phyloP scores from a whole-genome alignment of 2,113 vertebrate genomes.

The Ictalurus punctatus region DNA sequence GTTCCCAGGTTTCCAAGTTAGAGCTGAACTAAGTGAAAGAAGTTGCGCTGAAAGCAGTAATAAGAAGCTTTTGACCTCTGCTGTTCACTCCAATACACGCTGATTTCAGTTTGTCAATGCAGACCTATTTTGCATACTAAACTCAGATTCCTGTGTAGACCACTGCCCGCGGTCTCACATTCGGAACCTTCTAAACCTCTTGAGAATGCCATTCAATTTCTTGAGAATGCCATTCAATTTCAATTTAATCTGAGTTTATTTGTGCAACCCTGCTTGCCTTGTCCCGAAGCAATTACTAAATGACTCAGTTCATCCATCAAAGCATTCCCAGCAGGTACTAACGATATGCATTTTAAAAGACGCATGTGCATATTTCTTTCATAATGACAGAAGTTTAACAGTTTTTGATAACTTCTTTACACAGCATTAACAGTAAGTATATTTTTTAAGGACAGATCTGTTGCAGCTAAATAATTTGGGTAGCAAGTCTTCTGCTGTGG shows the following conservation, averaged over 20 bases:
- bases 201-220: conserved; percentile 46
- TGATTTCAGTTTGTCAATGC: conserved; percentile 6
- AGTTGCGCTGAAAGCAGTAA: neutral
- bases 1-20: neutral
- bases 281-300: conserved; percentile 49
- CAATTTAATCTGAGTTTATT: conserved; percentile 48
- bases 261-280: conserved; percentile 34
- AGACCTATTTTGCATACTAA: conserved; percentile 19
- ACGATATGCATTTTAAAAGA: conserved; percentile 23
- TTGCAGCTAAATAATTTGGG: neutral
- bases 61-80: neutral
- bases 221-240: conserved; percentile 46
- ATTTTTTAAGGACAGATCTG: neutral
- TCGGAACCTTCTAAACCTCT: conserved; percentile 23
- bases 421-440: neutral
- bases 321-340: conserved; percentile 27
- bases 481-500: neutral
- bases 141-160: conserved; percentile 27
- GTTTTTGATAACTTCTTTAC: conserved; percentile 18
- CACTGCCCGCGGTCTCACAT: conserved; percentile 7
- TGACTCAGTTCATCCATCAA: conserved; percentile 42
- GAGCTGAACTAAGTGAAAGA: neutral
- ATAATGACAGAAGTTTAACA: conserved; percentile 23
- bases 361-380: neutral
- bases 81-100: neutral